phyloP scores from a whole-genome alignment of 30 jellyfish, hydroid and myxozoan species.

The Aurelia sp. region DNA sequence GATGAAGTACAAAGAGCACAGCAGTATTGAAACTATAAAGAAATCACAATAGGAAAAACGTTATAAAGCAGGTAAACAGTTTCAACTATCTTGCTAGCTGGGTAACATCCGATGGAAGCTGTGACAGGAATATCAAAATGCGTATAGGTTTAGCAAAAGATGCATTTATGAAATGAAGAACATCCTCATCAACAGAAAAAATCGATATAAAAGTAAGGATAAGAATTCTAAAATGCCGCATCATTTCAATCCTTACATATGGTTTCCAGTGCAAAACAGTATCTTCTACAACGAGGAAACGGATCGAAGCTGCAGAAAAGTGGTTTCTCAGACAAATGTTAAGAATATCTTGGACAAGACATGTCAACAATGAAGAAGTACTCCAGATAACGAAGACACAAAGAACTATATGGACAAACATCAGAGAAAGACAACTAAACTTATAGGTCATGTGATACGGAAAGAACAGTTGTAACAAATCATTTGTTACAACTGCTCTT shows the following conservation, averaged over 20 bases:
- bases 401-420: conserved; percentile 30
- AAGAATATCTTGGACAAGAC: neutral
- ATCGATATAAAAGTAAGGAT: conserved; percentile 1
- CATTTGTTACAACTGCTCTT: too few species aligned
- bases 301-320: conserved; percentile 11
- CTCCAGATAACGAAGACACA: conserved; percentile 19
- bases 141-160: conserved; percentile 2
- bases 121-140: neutral
- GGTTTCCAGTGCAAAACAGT: neutral
- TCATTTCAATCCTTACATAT: neutral
- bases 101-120: neutral
- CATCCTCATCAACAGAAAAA: neutral
- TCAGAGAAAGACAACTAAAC: neutral
- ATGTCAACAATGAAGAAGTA: conserved; percentile 36
- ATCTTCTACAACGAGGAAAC: neutral
- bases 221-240: conserved; percentile 6
- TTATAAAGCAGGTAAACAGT: neutral
- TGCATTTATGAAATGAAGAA: conserved; percentile 4
- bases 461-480: conserved; percentile 2
- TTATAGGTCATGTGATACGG: neutral
- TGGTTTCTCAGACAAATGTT: conserved; percentile 19
- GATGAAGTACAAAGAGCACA: too few species aligned
- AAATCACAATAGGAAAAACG: neutral
- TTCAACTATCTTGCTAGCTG: neutral
- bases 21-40: too few species aligned